Evolutionary conservation across 2,797 vertebrate species (phyloP).

Genomic region (Valencia hispanica): DNA sequence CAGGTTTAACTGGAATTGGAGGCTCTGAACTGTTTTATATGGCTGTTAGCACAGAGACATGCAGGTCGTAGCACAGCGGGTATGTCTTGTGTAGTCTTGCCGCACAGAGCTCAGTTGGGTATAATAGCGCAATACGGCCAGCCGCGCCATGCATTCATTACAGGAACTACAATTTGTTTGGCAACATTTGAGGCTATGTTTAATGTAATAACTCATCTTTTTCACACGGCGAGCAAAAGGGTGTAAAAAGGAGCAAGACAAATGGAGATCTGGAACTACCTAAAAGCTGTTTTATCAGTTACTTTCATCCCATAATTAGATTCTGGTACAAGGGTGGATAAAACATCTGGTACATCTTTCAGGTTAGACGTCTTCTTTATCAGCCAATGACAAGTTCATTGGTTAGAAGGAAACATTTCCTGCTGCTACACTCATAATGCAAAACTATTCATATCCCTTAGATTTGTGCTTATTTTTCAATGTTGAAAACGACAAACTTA

Average conservation of each 20-base stretch:
- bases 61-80: constrained; percentile 60
- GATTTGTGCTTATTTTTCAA: background rate
- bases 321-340: background rate
- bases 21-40: constrained; percentile 69
- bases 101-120: constrained; percentile 35
- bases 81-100: constrained; percentile 26
- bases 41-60: constrained; percentile 41
- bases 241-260: background rate
- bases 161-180: background rate
- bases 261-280: background rate
- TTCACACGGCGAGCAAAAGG: constrained; percentile 23
- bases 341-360: background rate
- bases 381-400: background rate
- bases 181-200: constrained; percentile 1
- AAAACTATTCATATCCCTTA: background rate
- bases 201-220: constrained; percentile 15
- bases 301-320: background rate
- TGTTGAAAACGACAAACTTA: background rate
- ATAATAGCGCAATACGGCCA: constrained; percentile 45
- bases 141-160: constrained; percentile 2
- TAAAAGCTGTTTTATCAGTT: background rate
- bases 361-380: background rate
- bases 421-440: background rate
- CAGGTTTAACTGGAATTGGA: constrained; percentile 74
- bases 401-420: background rate